phyloP scores from a whole-genome alignment of 1,140 invertebrate species.

The Neotoxoptera formosana region DNA sequence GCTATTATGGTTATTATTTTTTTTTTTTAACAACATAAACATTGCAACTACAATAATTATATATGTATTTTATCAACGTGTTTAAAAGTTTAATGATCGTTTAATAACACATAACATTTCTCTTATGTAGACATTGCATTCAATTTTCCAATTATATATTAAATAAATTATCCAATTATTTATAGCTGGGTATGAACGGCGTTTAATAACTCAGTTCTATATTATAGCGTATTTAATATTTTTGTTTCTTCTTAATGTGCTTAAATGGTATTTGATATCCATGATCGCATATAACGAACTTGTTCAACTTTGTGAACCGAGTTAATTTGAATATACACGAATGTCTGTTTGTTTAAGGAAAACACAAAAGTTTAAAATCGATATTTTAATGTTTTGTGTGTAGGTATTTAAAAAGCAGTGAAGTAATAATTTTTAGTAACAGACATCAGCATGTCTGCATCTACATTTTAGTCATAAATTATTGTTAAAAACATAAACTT shows the following conservation, averaged over 20 bases:
- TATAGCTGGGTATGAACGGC: neutral
- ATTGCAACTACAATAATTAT: neutral
- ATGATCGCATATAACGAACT: neutral
- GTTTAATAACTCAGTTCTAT: neutral
- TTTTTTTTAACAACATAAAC: neutral
- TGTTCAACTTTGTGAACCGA: neutral
- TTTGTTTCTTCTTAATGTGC: neutral
- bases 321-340: neutral
- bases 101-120: neutral
- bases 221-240: neutral
- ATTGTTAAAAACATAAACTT: neutral
- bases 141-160: neutral
- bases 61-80: neutral
- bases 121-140: neutral
- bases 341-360: neutral
- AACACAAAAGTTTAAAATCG: neutral
- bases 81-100: neutral
- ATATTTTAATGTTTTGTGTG: neutral
- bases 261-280: neutral
- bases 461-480: neutral
- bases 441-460: neutral
- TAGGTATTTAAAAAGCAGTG: neutral
- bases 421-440: neutral
- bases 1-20: neutral
- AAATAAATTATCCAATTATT: slow-evolving; percentile 8